Conservation (phyloP, 2,888 invertebrate species). For the Acleris literana region DNA sequence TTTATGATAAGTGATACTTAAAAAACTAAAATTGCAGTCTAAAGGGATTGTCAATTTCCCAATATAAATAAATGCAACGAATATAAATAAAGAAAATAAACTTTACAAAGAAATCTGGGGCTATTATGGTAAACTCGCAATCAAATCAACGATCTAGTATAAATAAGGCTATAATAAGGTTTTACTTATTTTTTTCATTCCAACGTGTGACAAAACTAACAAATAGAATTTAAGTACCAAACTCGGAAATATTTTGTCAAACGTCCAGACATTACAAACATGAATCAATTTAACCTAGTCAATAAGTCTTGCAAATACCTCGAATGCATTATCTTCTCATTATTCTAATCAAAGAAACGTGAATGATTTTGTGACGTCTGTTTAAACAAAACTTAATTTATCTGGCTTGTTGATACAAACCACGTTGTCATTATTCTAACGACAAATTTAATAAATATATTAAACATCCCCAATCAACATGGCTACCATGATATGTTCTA, state of each 20-base stretch:
- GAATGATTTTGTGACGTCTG: constrained; percentile 23
- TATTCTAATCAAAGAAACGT: background rate
- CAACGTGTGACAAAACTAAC: background rate
- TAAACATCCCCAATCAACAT: constrained; percentile 4
- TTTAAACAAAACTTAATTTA: constrained; percentile 13
- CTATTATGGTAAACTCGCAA: constrained; percentile 19
- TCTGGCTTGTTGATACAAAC: constrained; percentile 18
- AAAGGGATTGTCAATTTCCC: constrained; percentile 42
- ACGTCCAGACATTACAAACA: constrained; percentile 3
- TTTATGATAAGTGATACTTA: constrained; percentile 13
- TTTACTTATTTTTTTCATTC: constrained; percentile 7
- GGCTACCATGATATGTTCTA: constrained; percentile 1
- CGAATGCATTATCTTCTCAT: background rate
- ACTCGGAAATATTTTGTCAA: constrained; percentile 5
- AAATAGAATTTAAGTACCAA: background rate
- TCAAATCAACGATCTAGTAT: constrained; percentile 17
- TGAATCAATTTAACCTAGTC: background rate
- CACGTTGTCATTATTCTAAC: constrained; percentile 16
- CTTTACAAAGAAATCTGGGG: constrained; percentile 21
- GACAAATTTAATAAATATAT: constrained; percentile 25
- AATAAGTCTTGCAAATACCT: constrained; percentile 1
- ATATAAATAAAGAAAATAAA: constrained; percentile 61
- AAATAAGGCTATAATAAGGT: constrained; percentile 15
- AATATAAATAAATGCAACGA: constrained; percentile 73
- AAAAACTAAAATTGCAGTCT: constrained; percentile 59